phyloP scores from a whole-genome alignment of 2,888 invertebrate species.

The Rhagium mordax region DNA sequence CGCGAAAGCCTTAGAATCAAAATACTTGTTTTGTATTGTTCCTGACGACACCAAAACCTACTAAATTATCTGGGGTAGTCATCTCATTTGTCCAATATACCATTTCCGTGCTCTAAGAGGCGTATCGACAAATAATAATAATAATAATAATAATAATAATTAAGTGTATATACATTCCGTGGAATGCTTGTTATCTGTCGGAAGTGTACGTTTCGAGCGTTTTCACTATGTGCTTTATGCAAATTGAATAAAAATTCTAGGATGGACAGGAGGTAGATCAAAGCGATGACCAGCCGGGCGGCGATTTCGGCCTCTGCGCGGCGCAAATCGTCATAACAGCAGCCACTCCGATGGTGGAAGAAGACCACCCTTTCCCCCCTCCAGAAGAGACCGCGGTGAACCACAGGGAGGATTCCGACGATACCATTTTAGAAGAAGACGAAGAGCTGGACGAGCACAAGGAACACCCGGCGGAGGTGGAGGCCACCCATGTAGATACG shows the following conservation, averaged over 20 bases:
- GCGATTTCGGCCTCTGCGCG: constrained; percentile 82
- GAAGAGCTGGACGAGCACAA: constrained; percentile 42
- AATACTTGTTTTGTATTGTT: too few relatives aligned
- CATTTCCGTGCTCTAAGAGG: too few relatives aligned
- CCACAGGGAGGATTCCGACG: constrained; percentile 51
- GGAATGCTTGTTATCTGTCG: neutral
- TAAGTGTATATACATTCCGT: neutral
- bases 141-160: too few relatives aligned
- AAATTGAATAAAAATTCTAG: constrained; percentile 29
- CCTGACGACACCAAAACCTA: too few relatives aligned
- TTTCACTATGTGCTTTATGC: neutral
- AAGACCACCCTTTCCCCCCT: constrained; percentile 86
- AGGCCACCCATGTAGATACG: constrained; percentile 36
- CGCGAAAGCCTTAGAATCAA: too few relatives aligned
- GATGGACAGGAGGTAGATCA: constrained; percentile 44
- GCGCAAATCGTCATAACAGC: constrained; percentile 95
- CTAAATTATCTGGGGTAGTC: too few relatives aligned
- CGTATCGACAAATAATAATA: too few relatives aligned
- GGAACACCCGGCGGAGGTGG: constrained; percentile 38
- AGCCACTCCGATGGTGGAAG: constrained; percentile 93
- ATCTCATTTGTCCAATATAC: too few relatives aligned
- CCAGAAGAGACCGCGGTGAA: constrained; percentile 66
- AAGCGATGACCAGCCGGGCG: constrained; percentile 32
- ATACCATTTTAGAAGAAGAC: constrained; percentile 44
- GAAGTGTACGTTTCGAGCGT: neutral